Conservation (phyloP, 2,113 vertebrate species). For the Smithornis capensis region DNA sequence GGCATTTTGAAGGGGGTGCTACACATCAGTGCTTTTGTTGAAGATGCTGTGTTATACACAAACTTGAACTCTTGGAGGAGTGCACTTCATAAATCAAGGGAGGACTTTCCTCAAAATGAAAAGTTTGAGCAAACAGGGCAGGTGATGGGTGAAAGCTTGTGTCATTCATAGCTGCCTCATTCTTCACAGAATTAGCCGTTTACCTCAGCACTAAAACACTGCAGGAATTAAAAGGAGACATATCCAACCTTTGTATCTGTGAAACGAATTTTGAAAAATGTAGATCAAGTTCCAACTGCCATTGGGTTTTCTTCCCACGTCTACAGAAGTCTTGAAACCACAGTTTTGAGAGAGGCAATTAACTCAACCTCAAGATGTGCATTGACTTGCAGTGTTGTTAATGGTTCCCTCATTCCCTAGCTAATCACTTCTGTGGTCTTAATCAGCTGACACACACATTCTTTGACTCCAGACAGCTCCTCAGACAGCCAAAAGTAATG, state of each 20-base stretch:
- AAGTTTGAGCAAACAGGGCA: not conserved
- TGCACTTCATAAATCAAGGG: not conserved
- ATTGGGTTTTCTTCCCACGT: not conserved
- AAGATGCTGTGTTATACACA: not conserved
- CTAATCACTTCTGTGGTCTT: constrained; percentile 36
- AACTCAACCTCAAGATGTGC: constrained; percentile 37
- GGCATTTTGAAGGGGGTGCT: not conserved
- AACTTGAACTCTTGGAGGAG: not conserved
- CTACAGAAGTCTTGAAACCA: constrained; percentile 11
- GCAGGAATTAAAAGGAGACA: not conserved
- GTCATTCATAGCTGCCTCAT: not conserved
- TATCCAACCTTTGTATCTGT: not conserved
- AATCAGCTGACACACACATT: constrained; percentile 42
- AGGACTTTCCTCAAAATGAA: not conserved
- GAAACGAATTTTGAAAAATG: not conserved
- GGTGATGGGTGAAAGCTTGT: not conserved
- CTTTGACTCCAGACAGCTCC: not conserved
- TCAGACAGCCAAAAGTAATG: not conserved
- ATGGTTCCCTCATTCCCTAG: not conserved
- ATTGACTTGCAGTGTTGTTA: not conserved
- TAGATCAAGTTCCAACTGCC: not conserved
- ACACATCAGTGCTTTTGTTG: not conserved
- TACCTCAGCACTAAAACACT: not conserved
- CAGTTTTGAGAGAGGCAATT: constrained; percentile 33
- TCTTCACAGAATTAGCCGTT: not conserved